Evolutionary conservation across 1,140 invertebrate species (phyloP).

Genomic region (Papilio polytes): DNA sequence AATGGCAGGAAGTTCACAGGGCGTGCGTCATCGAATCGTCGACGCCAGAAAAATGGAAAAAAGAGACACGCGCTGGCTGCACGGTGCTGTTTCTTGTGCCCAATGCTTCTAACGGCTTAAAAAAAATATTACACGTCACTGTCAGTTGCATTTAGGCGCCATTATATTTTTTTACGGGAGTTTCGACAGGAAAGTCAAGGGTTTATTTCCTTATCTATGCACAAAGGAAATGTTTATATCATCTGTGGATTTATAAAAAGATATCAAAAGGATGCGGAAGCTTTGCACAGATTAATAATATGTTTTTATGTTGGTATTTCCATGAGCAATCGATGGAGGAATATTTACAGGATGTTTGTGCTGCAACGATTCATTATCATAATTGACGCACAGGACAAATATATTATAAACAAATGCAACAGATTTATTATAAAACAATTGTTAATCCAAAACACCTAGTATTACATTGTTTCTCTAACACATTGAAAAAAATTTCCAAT

Average conservation of each 20-base stretch:
- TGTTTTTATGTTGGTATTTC: not conserved
- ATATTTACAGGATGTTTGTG: not conserved
- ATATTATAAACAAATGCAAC: not conserved
- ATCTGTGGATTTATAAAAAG: not conserved
- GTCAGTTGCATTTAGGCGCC: constrained; percentile 12
- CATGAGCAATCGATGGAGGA: not conserved
- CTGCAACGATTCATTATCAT: not conserved
- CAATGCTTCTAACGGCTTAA: not conserved
- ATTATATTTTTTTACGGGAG: not conserved
- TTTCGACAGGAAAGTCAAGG: too few relatives aligned
- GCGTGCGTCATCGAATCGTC: constrained; percentile 35
- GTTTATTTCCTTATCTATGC: not conserved
- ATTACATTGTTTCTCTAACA: too few relatives aligned
- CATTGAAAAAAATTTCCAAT: too few relatives aligned
- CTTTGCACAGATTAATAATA: not conserved
- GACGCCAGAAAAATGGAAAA: constrained; percentile 32
- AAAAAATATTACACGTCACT: constrained; percentile 10
- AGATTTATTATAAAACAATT: not conserved
- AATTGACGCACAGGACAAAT: not conserved
- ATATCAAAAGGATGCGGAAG: constrained; percentile 6
- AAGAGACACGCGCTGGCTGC: constrained; percentile 29
- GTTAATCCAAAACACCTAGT: too few relatives aligned
- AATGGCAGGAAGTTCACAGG: constrained; percentile 41
- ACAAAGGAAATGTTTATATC: not conserved
- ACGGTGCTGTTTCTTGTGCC: constrained; percentile 13